Conservation (phyloP, 2,113 vertebrate genomes). For the Osmerus mordax region DNA sequence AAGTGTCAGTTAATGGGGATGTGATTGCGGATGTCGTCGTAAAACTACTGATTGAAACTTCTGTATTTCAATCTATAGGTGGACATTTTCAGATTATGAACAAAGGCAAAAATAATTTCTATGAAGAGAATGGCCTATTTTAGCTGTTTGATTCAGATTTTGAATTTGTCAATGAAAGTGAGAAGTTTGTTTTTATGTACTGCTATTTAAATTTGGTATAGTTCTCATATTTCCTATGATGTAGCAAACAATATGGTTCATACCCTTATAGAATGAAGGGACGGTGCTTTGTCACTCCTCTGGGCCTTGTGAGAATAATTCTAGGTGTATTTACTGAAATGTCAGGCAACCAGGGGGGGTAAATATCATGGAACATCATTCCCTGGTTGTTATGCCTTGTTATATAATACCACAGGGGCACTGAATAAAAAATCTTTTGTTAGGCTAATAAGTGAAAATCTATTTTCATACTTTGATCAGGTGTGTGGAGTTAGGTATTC, state of each 20-base stretch:
- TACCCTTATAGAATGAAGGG: background rate
- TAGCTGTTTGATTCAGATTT: too few relatives aligned
- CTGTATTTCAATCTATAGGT: too few relatives aligned
- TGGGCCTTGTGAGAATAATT: background rate
- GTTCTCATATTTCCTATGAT: background rate
- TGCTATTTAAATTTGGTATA: background rate
- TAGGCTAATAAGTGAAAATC: background rate
- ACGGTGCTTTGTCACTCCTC: background rate
- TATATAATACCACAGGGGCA: background rate
- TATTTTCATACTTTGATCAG: background rate
- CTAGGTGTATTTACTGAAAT: conserved; percentile 21
- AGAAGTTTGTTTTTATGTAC: background rate
- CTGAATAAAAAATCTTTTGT: conserved; percentile 12
- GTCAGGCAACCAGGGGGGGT: conserved; percentile 13
- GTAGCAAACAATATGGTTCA: background rate
- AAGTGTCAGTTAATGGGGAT: too few relatives aligned
- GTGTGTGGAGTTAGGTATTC: conserved; percentile 16
- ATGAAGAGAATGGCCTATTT: too few relatives aligned
- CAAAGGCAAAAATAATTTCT: too few relatives aligned
- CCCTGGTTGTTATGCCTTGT: background rate
- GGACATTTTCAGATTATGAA: too few relatives aligned
- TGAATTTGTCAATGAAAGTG: too few relatives aligned
- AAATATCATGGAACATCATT: conserved; percentile 5
- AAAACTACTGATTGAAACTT: too few relatives aligned
- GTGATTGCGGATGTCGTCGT: too few relatives aligned